These are phyloP conservation scores for Drosophila anomalipes DNA, from an alignment of 2,888 invertebrate genomes.

Conservation along the genomic window DNA sequence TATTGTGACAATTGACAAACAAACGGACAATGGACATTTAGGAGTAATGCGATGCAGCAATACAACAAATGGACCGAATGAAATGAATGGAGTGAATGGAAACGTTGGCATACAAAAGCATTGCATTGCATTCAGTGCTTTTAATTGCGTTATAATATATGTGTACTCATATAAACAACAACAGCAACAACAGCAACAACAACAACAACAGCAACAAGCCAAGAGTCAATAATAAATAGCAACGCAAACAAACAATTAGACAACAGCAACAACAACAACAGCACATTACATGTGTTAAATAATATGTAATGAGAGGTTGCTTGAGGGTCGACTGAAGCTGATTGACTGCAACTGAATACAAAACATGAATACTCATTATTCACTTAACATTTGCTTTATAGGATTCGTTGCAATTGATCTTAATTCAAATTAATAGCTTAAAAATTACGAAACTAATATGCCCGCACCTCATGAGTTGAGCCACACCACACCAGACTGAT, in stretches of 20 bases:
- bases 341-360: slow-evolving; percentile 6
- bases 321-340: slow-evolving; percentile 21
- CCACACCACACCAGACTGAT: neutral
- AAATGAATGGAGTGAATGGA: neutral
- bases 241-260: slow-evolving; percentile 33
- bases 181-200: neutral
- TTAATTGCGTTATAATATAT: slow-evolving; percentile 32
- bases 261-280: neutral
- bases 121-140: slow-evolving; percentile 19
- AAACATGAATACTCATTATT: slow-evolving; percentile 19
- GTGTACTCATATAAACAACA: neutral
- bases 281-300: slow-evolving; percentile 25
- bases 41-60: neutral
- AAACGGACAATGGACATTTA: neutral
- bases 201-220: neutral
- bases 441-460: slow-evolving; percentile 7
- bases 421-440: slow-evolving; percentile 7
- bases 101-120: slow-evolving; percentile 2
- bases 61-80: neutral
- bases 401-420: neutral
- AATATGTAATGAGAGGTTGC: slow-evolving; percentile 9
- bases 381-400: slow-evolving; percentile 1
- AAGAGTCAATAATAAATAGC: slow-evolving; percentile 11
- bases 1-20: neutral
- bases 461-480: neutral